These are phyloP conservation scores for Ibycter americanus DNA, from an alignment of 2,797 vertebrate species.

Conservation along the genomic window DNA sequence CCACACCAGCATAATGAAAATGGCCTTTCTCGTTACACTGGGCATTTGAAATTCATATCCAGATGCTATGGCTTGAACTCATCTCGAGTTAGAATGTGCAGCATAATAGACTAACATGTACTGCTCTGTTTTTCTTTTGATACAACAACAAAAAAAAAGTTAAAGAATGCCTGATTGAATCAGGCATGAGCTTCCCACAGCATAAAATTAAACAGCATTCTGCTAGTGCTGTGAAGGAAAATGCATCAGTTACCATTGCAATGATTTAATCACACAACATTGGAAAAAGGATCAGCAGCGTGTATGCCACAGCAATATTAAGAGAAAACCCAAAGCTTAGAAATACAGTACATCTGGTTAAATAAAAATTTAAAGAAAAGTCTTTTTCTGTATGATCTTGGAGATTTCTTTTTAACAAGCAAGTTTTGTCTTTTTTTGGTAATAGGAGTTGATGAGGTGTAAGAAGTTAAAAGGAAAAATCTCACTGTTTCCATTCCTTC, in stretches of 20 bases:
- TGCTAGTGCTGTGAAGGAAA: slow-evolving; percentile 56
- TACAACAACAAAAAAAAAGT: slow-evolving; percentile 7
- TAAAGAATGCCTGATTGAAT: slow-evolving; percentile 58
- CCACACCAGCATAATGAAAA: not conserved
- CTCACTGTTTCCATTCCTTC: not conserved
- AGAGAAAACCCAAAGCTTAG: not conserved
- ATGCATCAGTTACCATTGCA: slow-evolving; percentile 35
- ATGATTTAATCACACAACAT: not conserved
- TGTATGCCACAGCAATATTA: not conserved
- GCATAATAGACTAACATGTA: slow-evolving; percentile 23
- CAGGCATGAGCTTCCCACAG: slow-evolving; percentile 49
- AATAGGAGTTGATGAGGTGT: not conserved
- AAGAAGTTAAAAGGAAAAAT: slow-evolving; percentile 3
- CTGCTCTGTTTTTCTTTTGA: slow-evolving; percentile 35
- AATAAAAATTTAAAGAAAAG: not conserved
- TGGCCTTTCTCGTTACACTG: not conserved
- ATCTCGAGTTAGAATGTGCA: not conserved
- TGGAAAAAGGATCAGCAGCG: not conserved
- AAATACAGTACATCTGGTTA: not conserved
- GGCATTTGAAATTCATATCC: slow-evolving; percentile 17
- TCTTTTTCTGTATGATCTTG: not conserved
- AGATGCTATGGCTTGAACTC: not conserved
- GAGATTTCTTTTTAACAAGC: not conserved
- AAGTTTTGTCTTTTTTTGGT: not conserved
- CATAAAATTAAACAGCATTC: slow-evolving; percentile 65